These are phyloP conservation scores for Eulemur mongoz DNA, from an alignment of 2,797 vertebrate species.

Conservation along the genomic window DNA sequence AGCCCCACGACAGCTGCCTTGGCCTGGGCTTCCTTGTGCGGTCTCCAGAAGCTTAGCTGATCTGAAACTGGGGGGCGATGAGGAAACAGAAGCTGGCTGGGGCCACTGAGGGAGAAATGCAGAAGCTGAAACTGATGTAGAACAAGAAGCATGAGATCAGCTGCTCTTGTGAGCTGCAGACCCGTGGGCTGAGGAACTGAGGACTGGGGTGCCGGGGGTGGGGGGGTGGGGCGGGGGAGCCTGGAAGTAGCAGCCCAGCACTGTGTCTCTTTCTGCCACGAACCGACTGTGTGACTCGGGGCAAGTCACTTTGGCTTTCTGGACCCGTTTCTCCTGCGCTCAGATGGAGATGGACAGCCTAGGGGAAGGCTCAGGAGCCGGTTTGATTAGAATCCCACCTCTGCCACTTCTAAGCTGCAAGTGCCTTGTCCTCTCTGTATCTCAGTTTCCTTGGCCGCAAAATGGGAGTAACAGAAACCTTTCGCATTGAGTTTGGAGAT, in stretches of 20 bases:
- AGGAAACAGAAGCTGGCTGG: slow-evolving; percentile 77
- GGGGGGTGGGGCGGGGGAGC: too few relatives aligned
- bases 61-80: slow-evolving; percentile 51
- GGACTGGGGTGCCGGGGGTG: too few relatives aligned
- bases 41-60: neutral
- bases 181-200: neutral
- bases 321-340: neutral
- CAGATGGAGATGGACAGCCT: neutral
- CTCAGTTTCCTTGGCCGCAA: neutral
- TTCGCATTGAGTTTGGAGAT: neutral
- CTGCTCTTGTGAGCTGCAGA: neutral
- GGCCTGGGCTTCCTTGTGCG: neutral
- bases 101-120: slow-evolving; percentile 40
- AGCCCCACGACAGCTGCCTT: neutral
- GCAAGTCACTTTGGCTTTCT: neutral
- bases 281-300: neutral
- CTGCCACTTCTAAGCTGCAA: neutral
- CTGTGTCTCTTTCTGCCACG: neutral
- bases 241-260: rapidly evolving
- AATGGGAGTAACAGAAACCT: neutral
- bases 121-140: slow-evolving; percentile 68
- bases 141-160: slow-evolving; percentile 66
- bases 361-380: neutral
- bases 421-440: neutral
- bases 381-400: neutral